Evolutionary conservation across 2,113 vertebrate species (phyloP), one percentile per base, ranked within the genome.

Genomic region (Neolamprologus hecqui): DNA sequence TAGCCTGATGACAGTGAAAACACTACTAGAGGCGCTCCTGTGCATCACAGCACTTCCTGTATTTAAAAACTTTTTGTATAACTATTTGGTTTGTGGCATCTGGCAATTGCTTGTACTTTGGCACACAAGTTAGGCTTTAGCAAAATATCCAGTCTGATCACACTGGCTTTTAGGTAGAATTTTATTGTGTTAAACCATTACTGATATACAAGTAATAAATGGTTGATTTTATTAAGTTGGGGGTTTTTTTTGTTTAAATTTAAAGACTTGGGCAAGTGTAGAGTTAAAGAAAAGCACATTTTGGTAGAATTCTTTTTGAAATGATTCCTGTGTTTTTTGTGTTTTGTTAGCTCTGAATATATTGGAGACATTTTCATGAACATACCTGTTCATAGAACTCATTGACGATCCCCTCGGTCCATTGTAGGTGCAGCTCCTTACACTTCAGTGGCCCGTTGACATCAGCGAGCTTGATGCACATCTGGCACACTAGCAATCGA

Each of bases 401-500:
- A 70, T 98, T 99, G 90, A 99, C 98, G 2, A 99, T 99, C 91
- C 99, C 98, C 84, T 99, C 97, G 1, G 99, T 99, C 99, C 99
- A 99, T 92, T 98, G 97, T 86, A 99, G 96, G 88, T 99, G 99
- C 53, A 99, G 96, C 11, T 99, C 98, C 90, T 98, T 98, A 95
- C 96, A 96, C 81, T 99, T 99, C 49, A 98, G 97, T 1, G 99
- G 99, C 3, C 99, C 99, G 0, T 99, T 99, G 91, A 99, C 98
- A 84, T 99, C 99, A 3, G 99, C 99, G 84, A 99, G 94, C 82
- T 99, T 99, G 92, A 99, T 99, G 92, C 98, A 99, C 98, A 99
- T 99, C 91, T 99, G 98, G 84, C 98, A 99, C 77, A 99, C 98
- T 89, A 99, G 93, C 45, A 99, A 91, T 70, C 98, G 97, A 86